phyloP scores from a whole-genome alignment of 2,113 vertebrate species.

The Haliaeetus leucogaster region DNA sequence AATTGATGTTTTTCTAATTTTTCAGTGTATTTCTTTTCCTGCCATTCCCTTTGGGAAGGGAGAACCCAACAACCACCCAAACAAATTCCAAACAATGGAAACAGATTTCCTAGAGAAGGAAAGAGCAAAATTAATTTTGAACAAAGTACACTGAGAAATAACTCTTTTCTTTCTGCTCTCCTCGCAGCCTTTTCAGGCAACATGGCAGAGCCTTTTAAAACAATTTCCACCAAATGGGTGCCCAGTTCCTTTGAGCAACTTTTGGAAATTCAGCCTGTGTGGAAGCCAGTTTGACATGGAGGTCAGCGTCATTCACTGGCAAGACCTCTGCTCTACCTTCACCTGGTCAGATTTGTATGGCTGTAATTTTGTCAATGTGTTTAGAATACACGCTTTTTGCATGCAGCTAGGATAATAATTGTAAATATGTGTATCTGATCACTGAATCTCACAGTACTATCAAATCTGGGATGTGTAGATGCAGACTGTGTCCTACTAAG shows the following conservation, averaged over 20 bases:
- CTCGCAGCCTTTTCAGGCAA: not conserved
- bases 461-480: not conserved
- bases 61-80: conserved; percentile 57
- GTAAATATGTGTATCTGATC: not conserved
- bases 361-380: not conserved
- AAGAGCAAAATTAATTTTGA: not conserved
- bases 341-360: not conserved
- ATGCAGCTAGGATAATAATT: not conserved
- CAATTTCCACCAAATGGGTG: not conserved
- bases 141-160: not conserved
- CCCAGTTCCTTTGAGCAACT: not conserved
- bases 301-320: not conserved
- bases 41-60: conserved; percentile 6
- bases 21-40: conserved; percentile 15
- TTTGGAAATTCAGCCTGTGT: not conserved
- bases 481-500: not conserved
- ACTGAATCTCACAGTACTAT: not conserved
- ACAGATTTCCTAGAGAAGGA: not conserved
- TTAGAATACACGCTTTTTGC: not conserved
- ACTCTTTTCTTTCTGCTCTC: not conserved
- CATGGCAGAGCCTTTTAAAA: not conserved
- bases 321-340: not conserved
- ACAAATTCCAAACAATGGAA: conserved; percentile 46
- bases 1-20: conserved; percentile 24
- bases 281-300: not conserved